A percentile compares a stretch with the other conserved stretches of the same genome.
Evolutionary conservation across 2,113 vertebrate genomes (phyloP).

Genomic region (Lagopus muta): DNA sequence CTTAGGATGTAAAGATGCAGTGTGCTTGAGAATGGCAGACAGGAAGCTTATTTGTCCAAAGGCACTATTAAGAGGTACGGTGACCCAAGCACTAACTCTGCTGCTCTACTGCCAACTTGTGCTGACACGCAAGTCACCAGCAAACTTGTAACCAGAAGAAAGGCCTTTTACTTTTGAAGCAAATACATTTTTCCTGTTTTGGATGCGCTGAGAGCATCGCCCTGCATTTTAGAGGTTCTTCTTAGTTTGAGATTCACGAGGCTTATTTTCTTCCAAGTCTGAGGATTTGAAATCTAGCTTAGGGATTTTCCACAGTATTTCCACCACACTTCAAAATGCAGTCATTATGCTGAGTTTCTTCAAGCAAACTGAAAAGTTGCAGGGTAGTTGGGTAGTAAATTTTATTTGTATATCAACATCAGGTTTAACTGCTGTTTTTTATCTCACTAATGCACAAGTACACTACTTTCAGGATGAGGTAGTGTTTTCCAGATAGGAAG

Average conservation of each 20-base stretch:
- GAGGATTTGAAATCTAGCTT: conserved; percentile 45
- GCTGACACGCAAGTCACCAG: neutral
- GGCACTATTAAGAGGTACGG: neutral
- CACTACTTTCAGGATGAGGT: neutral
- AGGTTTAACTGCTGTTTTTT: conserved; percentile 58
- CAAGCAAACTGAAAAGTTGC: conserved; percentile 61
- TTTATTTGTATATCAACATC: conserved; percentile 64
- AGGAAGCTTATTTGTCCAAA: neutral
- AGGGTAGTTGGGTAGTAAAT: conserved; percentile 61
- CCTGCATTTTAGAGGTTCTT: neutral
- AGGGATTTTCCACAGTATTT: conserved; percentile 35
- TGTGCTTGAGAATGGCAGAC: neutral
- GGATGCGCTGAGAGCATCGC: neutral
- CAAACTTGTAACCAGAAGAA: neutral
- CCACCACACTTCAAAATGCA: conserved; percentile 53
- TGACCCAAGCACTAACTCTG: neutral
- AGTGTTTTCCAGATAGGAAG: conserved; percentile 17
- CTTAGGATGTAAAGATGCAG: neutral
- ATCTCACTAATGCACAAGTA: conserved; percentile 55
- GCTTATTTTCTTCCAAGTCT: conserved; percentile 33
- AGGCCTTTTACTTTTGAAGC: neutral
- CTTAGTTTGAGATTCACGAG: neutral
- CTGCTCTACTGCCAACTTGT: neutral
- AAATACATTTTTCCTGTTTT: neutral
- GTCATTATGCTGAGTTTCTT: conserved; percentile 61